These are phyloP conservation scores for Meloe dianella DNA, from an alignment of 2,888 invertebrate genomes.

Conservation along the genomic window DNA sequence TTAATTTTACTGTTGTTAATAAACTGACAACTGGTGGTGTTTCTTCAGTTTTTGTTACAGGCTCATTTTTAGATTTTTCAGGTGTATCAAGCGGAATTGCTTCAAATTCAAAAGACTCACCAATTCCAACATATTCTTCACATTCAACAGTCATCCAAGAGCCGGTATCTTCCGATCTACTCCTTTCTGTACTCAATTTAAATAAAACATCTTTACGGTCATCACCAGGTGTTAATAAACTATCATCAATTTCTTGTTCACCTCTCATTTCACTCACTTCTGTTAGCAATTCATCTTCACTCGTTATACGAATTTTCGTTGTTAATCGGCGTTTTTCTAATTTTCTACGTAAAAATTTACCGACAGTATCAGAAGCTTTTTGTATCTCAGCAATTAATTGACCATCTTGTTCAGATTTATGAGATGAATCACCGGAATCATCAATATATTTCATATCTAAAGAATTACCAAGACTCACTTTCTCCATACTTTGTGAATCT, in stretches of 20 bases:
- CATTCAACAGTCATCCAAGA: constrained; percentile 74
- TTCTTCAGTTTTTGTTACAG: constrained; percentile 34
- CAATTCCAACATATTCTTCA: constrained; percentile 70
- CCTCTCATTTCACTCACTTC: constrained; percentile 69
- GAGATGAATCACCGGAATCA: constrained; percentile 57
- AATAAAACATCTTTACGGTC: constrained; percentile 63
- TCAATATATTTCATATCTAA: constrained; percentile 59
- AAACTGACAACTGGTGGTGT: constrained; percentile 39
- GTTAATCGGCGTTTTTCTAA: constrained; percentile 48
- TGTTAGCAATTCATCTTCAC: constrained; percentile 73
- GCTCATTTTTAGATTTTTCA: constrained; percentile 42
- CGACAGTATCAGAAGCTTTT: constrained; percentile 53
- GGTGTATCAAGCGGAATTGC: constrained; percentile 51
- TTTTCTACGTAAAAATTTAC: constrained; percentile 53
- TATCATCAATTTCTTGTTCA: constrained; percentile 56
- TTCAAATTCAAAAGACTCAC: constrained; percentile 67
- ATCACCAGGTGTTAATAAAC: constrained; percentile 60
- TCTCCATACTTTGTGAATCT: constrained; percentile 56
- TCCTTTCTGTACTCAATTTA: constrained; percentile 60
- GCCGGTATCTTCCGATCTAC: constrained; percentile 71
- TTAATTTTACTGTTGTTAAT: constrained; percentile 60
- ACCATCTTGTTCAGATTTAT: constrained; percentile 56
- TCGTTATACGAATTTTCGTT: constrained; percentile 63
- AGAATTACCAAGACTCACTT: constrained; percentile 56
- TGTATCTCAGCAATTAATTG: constrained; percentile 55